These are phyloP conservation scores for Cataglyphis cursor DNA, from an alignment of 2,888 invertebrate species.

Conservation along the genomic window DNA sequence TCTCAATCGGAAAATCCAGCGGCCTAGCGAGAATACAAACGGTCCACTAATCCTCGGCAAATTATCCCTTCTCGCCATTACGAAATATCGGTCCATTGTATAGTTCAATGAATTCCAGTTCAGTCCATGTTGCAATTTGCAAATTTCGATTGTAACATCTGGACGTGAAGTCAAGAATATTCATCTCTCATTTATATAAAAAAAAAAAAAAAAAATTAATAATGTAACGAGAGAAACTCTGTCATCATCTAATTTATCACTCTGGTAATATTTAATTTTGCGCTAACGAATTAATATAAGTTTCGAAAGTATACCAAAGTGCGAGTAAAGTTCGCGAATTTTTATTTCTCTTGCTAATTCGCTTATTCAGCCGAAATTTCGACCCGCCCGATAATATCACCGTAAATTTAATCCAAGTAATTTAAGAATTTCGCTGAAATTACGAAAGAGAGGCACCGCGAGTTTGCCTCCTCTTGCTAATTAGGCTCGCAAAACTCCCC, in stretches of 20 bases:
- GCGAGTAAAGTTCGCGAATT: conserved; percentile 10
- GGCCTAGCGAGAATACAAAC: conserved; percentile 12
- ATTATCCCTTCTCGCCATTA: not conserved
- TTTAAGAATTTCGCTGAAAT: conserved; percentile 45
- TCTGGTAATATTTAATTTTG: not conserved
- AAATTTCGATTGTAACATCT: not conserved
- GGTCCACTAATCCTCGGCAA: not conserved
- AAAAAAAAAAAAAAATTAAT: not conserved
- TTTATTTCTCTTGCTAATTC: conserved; percentile 15
- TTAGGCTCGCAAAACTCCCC: conserved; percentile 22
- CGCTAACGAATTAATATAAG: conserved; percentile 1
- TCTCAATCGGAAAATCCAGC: not conserved
- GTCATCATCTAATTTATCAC: not conserved
- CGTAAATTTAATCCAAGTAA: conserved; percentile 49
- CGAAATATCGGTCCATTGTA: not conserved
- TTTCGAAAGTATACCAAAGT: not conserved
- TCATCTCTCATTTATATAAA: not conserved
- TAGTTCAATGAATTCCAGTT: not conserved
- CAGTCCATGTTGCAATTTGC: not conserved
- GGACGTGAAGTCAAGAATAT: not conserved
- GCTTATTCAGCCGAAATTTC: conserved; percentile 27
- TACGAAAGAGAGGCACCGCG: not conserved
- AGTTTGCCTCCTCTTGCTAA: conserved; percentile 25
- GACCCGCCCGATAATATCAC: conserved; percentile 7
- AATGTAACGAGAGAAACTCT: not conserved